Evolutionary conservation across 2,888 invertebrate genomes (phyloP), one percentile per base, ranked within the genome.

Genomic region (Germaria angustata): DNA sequence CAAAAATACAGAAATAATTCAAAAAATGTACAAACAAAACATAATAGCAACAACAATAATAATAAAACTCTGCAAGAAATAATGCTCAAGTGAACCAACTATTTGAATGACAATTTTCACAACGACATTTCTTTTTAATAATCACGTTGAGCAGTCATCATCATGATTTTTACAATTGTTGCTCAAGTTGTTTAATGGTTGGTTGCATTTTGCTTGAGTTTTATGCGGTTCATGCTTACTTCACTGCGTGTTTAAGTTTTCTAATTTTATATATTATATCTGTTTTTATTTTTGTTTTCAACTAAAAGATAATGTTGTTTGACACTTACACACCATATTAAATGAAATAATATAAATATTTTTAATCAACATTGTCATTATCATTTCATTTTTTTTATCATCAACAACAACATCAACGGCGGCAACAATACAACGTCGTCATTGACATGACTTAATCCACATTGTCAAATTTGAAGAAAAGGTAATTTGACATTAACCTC

Each of bases 121-220:
- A 69, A 71, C n/a, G 55, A 72, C 65, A 71, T 55, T 71, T 49
- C 44, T 49, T 44, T 39, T 39, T 28, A 15, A 32, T 34, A 13
- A 63, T 53, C n/a, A 63, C n/a, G 51, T 13, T 61, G 17, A 7
- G 46, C 39, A 36, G 39, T 68, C 34, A 36, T 65, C 8, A 36
- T 46, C 9, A 59, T 39, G 22, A 22, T 17, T 22, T 63, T 36
- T 24, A 36, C 73, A 75, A 55, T 44, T 80, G 17, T 53, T 72
- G 59, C n/a, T 68, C 28, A 66, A 80, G 59, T 73, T 80, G 59
- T 72, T 73, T 59, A 80, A 73, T 73, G 79, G 66, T 68, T 73
- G 79, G 79, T 73, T 80, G 72, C 59, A 34, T 73, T 80, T 80
- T 44, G n/a, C 13, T 51, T 57, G n/a, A 66, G 41, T 51, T 79